Evolutionary conservation across 1,140 invertebrate genomes (phyloP).

Genomic region (Ostrea edulis): DNA sequence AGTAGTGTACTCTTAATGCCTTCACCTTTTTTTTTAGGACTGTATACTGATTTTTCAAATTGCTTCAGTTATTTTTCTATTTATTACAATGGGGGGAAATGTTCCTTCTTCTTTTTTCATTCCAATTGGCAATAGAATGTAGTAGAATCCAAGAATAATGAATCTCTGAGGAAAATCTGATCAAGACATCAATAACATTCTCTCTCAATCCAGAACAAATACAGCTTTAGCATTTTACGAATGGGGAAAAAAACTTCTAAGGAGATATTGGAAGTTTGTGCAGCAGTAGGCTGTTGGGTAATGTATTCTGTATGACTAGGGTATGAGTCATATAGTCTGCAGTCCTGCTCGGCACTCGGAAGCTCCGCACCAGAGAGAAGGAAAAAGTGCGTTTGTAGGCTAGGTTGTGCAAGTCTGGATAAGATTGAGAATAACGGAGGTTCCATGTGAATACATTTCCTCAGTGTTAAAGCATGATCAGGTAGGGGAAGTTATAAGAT

Average conservation of each 20-base stretch:
- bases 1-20: no score
- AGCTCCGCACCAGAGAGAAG: constrained; percentile 26
- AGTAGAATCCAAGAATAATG: constrained; percentile 3
- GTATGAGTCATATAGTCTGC: constrained; percentile 33
- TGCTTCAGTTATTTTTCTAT: no score
- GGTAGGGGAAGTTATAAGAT: neutral
- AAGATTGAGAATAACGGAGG: neutral
- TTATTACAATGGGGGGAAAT: no score
- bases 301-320: constrained; percentile 34
- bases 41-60: no score
- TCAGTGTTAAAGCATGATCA: constrained; percentile 35
- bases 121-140: neutral
- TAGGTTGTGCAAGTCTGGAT: constrained; percentile 1
- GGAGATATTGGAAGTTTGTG: constrained; percentile 38
- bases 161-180: constrained; percentile 12
- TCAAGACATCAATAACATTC: constrained; percentile 26
- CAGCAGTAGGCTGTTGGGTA: constrained; percentile 18
- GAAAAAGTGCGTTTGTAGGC: constrained; percentile 29
- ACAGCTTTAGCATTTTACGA: constrained; percentile 1
- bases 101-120: neutral
- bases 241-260: constrained; percentile 27
- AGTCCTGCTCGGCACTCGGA: constrained; percentile 16
- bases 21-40: no score
- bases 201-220: constrained; percentile 25
- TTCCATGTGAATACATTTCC: neutral